These are phyloP conservation scores for Pelmatolapia mariae DNA, from an alignment of 2,113 vertebrate genomes.

Conservation along the genomic window DNA sequence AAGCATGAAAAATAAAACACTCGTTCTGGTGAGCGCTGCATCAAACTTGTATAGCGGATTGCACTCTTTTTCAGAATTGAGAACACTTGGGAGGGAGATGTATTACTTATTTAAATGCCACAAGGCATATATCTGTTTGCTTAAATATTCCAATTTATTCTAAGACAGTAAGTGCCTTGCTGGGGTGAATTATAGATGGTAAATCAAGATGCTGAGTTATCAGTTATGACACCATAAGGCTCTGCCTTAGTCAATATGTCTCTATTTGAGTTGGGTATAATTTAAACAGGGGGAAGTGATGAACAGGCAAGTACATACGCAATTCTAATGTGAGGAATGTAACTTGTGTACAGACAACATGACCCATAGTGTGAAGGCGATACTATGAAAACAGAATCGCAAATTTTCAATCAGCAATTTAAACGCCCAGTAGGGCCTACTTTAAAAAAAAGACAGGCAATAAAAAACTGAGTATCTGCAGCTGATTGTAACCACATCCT, in stretches of 20 bases:
- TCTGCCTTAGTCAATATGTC: conserved; percentile 50
- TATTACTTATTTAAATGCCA: conserved; percentile 75
- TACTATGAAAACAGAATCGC: not conserved
- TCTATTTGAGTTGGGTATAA: conserved; percentile 24
- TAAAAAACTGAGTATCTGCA: not conserved
- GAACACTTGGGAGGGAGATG: conserved; percentile 51
- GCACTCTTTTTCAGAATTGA: conserved; percentile 48
- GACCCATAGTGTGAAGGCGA: not conserved
- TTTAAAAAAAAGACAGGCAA: not conserved
- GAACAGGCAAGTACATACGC: not conserved
- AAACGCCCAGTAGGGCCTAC: not conserved
- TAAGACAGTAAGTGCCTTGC: conserved; percentile 70
- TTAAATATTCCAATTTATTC: conserved; percentile 77
- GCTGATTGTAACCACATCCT: not conserved
- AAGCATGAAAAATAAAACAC: conserved; percentile 64
- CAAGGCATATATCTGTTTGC: conserved; percentile 70
- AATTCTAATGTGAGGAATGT: not conserved
- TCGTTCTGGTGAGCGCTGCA: conserved; percentile 45
- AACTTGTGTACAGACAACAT: not conserved
- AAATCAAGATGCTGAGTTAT: conserved; percentile 71
- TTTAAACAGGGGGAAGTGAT: conserved; percentile 1
- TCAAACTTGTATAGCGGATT: conserved; percentile 61
- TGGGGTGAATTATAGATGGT: conserved; percentile 72
- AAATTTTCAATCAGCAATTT: not conserved
- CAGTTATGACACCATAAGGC: conserved; percentile 67